Percentiles rank a stretch among this genome's conserved stretches.
These are phyloP conservation scores for Boulengeromyrus knoepffleri DNA, from an alignment of 2,113 vertebrate species.

Conservation along the genomic window DNA sequence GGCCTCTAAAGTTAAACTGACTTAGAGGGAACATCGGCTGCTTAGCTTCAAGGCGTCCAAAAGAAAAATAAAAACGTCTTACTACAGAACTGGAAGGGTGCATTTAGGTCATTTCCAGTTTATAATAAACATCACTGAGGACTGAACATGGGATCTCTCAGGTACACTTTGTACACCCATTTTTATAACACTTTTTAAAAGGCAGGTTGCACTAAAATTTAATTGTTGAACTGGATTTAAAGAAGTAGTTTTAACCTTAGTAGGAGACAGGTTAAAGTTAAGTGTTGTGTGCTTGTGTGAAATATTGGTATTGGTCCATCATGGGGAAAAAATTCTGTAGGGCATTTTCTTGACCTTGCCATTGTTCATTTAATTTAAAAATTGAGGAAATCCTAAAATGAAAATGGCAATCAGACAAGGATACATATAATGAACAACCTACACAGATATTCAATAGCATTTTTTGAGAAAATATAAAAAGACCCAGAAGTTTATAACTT, in stretches of 20 bases:
- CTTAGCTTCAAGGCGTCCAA: not conserved
- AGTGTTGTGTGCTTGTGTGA: not conserved
- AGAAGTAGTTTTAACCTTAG: not conserved
- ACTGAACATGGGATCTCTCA: not conserved
- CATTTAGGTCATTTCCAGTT: not conserved
- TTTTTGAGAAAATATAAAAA: not conserved
- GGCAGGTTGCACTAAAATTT: not conserved
- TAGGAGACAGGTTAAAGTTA: not conserved
- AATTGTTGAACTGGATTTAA: not conserved
- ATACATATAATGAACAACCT: not conserved
- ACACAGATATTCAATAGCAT: not conserved
- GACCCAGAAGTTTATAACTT: not conserved
- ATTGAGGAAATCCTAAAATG: not conserved
- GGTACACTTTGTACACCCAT: not conserved
- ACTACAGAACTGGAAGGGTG: not conserved
- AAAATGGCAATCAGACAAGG: not conserved
- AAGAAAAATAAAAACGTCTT: not conserved
- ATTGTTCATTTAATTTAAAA: not conserved
- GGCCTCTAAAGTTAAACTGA: not conserved
- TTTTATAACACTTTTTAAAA: not conserved
- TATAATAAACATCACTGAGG: not conserved
- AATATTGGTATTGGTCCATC: not conserved
- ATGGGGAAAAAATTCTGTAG: not conserved
- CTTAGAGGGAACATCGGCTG: not conserved
- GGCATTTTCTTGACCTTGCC: not conserved